Base-by-base conservation (phyloP, 1,140 invertebrate genomes). In the Drosophila truncata region DNA sequence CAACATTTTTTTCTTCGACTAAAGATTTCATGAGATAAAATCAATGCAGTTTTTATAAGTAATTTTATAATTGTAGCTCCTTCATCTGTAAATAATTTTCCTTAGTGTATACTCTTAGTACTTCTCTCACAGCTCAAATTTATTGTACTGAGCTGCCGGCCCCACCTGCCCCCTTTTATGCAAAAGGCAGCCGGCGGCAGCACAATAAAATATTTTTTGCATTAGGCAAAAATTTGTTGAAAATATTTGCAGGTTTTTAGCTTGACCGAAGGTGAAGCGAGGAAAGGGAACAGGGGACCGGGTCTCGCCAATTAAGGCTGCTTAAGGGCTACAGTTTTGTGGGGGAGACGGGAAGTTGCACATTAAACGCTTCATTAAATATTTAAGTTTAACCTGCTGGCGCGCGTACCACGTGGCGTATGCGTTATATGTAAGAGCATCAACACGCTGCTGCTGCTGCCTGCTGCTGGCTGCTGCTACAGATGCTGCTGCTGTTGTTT, bases 291-390 rank as follows among this genome's bases (percentile, higher is more conserved):
- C 13, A 16, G 7, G 3, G 2, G 31, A 8, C 44, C 52, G 63
- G 60, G 67, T 33, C 69, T 50, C 67, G 65, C 69, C 83, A 87
- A 87, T 87, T 88, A 88, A 66, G 84, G 54, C 63, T 61, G 63
- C 63, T 58, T 76, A 59, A 76, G 73, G 72, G 73, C 46, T 59
- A 76, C 54, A 27, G 74, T 37, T 39, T 49, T 42, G 61, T 44
- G 50, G 71, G 33, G 49, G 61, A 57, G 27, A 50, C 65, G 70
- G 75, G 59, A 62, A 75, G 59, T 57, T 50, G 61, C 80, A 82
- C 80, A 78, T 90, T 88, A 88, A 85, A 82, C 81, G 85, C 85
- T 88, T 88, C 85, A 88, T 88, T 90, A 90, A 88, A 88, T 90
- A 88, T 88, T 88, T 88, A 88, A 90, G 85, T 78, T 81, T 76